These are phyloP conservation scores for Triplophysa dalaica DNA, from an alignment of 2,113 vertebrate genomes.

Conservation along the genomic window DNA sequence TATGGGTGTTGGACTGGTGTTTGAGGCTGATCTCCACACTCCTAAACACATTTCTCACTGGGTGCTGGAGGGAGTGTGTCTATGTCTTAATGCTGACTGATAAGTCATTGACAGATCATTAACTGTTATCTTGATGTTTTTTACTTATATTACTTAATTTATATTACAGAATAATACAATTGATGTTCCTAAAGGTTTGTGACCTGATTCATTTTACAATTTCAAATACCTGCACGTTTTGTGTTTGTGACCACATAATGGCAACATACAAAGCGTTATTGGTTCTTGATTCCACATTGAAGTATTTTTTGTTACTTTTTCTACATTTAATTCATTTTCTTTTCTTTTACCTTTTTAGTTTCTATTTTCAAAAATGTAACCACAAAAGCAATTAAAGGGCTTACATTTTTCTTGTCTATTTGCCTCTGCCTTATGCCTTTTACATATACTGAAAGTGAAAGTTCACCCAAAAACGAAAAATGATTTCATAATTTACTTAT, in stretches of 20 bases:
- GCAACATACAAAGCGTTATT: neutral
- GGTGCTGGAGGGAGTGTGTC: conserved; percentile 91
- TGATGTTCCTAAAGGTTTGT: neutral
- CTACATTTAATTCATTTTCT: too few species aligned
- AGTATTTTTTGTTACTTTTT: too few species aligned
- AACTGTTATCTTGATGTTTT: neutral
- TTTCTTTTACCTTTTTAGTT: too few species aligned
- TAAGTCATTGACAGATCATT: neutral
- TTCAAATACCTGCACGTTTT: neutral
- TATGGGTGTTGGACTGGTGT: conserved; percentile 89
- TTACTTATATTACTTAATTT: neutral
- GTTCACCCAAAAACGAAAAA: too few species aligned
- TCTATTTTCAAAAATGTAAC: too few species aligned
- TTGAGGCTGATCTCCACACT: conserved; percentile 90
- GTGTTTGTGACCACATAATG: conserved; percentile 19
- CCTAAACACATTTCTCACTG: conserved; percentile 86
- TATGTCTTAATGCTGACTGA: conserved; percentile 85
- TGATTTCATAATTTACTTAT: too few species aligned
- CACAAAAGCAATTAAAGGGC: too few species aligned
- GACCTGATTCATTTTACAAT: neutral
- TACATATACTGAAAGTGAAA: too few species aligned
- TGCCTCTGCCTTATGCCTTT: too few species aligned
- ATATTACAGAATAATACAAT: neutral
- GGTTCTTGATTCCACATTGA: neutral
- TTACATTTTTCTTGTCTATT: too few species aligned